A percentile compares a stretch with the other conserved stretches of the same genome.
These are phyloP conservation scores for Rosalia funebris DNA, from an alignment of 2,888 invertebrate genomes.

Conservation along the genomic window DNA sequence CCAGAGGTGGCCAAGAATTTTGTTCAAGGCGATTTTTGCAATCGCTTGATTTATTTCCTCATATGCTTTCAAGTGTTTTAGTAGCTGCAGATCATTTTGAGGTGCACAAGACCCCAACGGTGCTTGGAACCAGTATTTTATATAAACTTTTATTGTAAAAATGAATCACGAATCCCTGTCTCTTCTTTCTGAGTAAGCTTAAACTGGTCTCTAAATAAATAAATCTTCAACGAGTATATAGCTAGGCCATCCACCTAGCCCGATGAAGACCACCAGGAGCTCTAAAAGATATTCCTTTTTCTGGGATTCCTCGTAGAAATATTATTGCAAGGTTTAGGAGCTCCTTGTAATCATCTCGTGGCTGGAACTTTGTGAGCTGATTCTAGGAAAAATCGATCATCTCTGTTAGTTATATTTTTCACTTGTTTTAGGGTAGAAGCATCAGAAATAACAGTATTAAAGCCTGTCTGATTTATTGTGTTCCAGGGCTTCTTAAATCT, in stretches of 20 bases:
- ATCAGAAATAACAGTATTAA: slow-evolving; percentile 4
- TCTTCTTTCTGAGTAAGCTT: slow-evolving; percentile 27
- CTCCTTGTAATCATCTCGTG: slow-evolving; percentile 42
- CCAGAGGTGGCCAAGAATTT: slow-evolving; percentile 36
- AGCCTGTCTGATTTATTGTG: slow-evolving; percentile 15
- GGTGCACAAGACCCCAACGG: slow-evolving; percentile 6
- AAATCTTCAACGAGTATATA: slow-evolving; percentile 41
- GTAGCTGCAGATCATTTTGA: slow-evolving; percentile 15
- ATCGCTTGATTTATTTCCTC: slow-evolving; percentile 12
- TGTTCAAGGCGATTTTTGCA: slow-evolving; percentile 3
- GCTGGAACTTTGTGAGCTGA: slow-evolving; percentile 26
- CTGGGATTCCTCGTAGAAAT: too few species aligned
- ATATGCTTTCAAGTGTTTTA: slow-evolving; percentile 7
- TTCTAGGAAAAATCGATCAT: slow-evolving; percentile 5
- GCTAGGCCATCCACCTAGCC: slow-evolving; percentile 48
- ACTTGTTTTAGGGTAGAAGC: too few species aligned
- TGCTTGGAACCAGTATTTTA: slow-evolving; percentile 19
- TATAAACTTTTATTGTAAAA: background rate
- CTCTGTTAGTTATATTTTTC: too few species aligned
- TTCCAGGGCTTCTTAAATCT: slow-evolving; percentile 21
- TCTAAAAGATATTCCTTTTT: slow-evolving; percentile 34
- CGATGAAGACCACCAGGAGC: slow-evolving; percentile 42
- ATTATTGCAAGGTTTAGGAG: slow-evolving; percentile 40
- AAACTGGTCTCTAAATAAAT: slow-evolving; percentile 40
- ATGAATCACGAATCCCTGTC: background rate